Conservation (phyloP, 2,797 vertebrate species). For the Cheirogaleus major region DNA sequence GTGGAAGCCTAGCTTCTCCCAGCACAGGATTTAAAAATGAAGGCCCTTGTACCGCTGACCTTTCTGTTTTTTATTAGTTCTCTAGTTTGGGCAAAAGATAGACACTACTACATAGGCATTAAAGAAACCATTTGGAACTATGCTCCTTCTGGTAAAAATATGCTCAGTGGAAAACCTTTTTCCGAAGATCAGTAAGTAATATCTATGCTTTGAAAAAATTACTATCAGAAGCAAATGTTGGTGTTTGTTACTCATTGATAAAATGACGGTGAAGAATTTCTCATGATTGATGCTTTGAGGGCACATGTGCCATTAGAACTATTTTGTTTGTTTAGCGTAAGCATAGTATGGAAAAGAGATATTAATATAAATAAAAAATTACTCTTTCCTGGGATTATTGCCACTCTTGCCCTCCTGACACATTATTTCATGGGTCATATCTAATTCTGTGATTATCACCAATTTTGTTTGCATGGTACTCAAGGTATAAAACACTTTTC, state of each 20-base stretch:
- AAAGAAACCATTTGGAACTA: slow-evolving; percentile 92
- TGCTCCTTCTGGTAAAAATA: slow-evolving; percentile 88
- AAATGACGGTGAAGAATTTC: not conserved
- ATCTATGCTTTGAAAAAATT: not conserved
- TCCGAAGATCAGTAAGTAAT: slow-evolving; percentile 91
- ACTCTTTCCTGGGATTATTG: not conserved
- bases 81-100: slow-evolving; percentile 79
- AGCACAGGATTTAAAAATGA: slow-evolving; percentile 79
- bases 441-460: not conserved
- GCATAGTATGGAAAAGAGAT: not conserved
- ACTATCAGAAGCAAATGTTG: not conserved
- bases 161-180: slow-evolving; percentile 83
- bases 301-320: not conserved
- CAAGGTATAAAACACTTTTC: not conserved
- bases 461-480: not conserved
- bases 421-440: not conserved
- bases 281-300: not conserved
- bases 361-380: not conserved
- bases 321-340: not conserved
- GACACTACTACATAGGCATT: slow-evolving; percentile 91
- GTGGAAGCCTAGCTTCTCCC: not conserved
- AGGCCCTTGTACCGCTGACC: slow-evolving; percentile 54
- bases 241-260: not conserved
- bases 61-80: slow-evolving; percentile 77
- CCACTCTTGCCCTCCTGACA: not conserved